Base-by-base conservation (phyloP, 2,888 invertebrate species). In the Ophraella communa region DNA sequence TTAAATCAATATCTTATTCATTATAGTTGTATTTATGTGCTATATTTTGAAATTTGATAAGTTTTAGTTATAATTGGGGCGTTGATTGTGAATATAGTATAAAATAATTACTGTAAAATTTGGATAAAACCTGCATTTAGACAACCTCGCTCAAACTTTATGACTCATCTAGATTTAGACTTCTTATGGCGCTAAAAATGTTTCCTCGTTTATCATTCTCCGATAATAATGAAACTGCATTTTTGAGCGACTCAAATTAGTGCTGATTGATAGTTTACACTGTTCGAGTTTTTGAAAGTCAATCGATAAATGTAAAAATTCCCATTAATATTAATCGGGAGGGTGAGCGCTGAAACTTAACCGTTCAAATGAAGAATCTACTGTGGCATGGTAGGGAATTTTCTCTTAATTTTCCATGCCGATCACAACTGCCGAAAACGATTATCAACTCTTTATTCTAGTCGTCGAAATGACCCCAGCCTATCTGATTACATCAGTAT, bases 401-500 rank as follows among this genome's bases (percentile, higher is more conserved):
- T 47, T n/a, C 11, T 1, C 4, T 18, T 4, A 51, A 51, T 51
- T 51, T 27, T 4, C 4, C 11, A 66, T 66, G 59, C 67, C 20
- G 27, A 55, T 64, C 67, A 67, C 62, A 62, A 30, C 27, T 42
- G 10, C 52, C 30, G 3, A 30, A 42, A 27, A 51, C 67, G 75
- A 78, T 78, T 78, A 78, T 75, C 77, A 77, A 76, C 74, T 76
- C 74, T 75, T 76, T 77, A 77, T 70, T 23, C 10, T 17, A 42
- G 27, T 11, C 17, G 20, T 17, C 23, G 11, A 10, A 57, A 23
- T 57, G 57, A 49, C 66, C 67, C 66, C 59, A 60, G 63, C 60
- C 69, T 74, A 78, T 77, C 78, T 79, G 79, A 79, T 79, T 79
- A 79, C 79, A 80, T 80, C 77, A 75, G 76, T 79, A 79, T 80